A percentile compares a stretch with the other conserved stretches of the same genome.
phyloP scores from a whole-genome alignment of 1,140 invertebrate genomes.

The Homarus americanus region DNA sequence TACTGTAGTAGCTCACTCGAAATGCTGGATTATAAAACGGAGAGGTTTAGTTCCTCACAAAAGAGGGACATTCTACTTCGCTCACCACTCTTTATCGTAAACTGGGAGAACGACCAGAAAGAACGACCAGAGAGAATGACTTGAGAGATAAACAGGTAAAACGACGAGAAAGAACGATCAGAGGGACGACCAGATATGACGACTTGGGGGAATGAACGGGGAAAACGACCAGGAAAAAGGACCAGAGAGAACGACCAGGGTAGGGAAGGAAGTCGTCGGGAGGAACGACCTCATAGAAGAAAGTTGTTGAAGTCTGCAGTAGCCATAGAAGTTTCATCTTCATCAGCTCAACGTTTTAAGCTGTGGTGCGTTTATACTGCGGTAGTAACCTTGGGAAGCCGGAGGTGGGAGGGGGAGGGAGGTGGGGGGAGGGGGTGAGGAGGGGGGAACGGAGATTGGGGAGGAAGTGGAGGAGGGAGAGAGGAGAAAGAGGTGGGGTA shows the following conservation, averaged over 20 bases:
- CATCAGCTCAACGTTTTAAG: background rate
- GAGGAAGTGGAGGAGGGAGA: background rate
- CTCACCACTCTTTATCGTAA: background rate
- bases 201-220: background rate
- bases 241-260: too few species aligned
- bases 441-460: background rate
- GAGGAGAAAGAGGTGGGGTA: too few species aligned
- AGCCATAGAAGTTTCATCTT: background rate
- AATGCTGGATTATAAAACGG: too few species aligned
- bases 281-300: background rate
- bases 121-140: too few species aligned
- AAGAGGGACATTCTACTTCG: background rate
- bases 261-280: background rate
- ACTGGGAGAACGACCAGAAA: background rate
- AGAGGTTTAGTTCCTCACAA: background rate
- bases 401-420: background rate
- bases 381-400: background rate
- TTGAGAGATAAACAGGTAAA: background rate
- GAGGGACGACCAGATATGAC: background rate
- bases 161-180: background rate
- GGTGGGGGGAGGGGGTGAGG: constrained; percentile 2
- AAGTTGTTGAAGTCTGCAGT: background rate
- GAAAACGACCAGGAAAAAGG: background rate
- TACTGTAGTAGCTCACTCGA: too few species aligned
- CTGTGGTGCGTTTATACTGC: background rate